phyloP scores from a whole-genome alignment of 2,888 invertebrate species.

The Prosapia bicincta region DNA sequence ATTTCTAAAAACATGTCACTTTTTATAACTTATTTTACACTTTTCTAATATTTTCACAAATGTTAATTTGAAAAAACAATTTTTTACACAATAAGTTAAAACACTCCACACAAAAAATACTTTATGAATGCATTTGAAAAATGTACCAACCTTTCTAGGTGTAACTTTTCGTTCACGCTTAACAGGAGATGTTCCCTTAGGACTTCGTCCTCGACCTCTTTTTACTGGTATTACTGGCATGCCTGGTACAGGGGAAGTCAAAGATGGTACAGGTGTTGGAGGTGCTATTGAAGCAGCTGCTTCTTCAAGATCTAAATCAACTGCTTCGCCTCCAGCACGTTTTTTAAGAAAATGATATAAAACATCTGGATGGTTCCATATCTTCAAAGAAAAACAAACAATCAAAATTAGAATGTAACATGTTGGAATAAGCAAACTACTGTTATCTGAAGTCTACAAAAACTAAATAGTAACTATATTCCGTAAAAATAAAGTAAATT shows the following conservation, averaged over 20 bases:
- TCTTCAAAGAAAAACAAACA: constrained; percentile 51
- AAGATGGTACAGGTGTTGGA: constrained; percentile 34
- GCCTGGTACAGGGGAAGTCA: constrained; percentile 13
- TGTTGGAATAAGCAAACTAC: too few relatives aligned
- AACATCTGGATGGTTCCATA: constrained; percentile 95
- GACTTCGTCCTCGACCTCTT: constrained; percentile 32
- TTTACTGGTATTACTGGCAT: constrained; percentile 34
- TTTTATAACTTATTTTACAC: too few relatives aligned
- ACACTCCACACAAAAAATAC: too few relatives aligned
- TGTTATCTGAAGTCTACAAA: too few relatives aligned
- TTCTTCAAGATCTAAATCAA: constrained; percentile 80
- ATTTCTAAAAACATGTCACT: too few relatives aligned
- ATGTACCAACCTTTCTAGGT: constrained; percentile 27
- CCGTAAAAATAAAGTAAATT: constrained; percentile 17
- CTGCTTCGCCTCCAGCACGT: constrained; percentile 67
- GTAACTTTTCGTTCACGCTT: constrained; percentile 37
- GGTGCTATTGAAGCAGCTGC: constrained; percentile 54
- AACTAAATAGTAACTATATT: too few relatives aligned
- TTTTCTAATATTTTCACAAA: too few relatives aligned
- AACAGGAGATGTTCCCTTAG: constrained; percentile 26
- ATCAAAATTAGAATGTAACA: too few relatives aligned
- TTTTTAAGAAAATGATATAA: constrained; percentile 84
- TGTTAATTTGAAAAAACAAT: too few relatives aligned
- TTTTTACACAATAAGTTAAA: too few relatives aligned
- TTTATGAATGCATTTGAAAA: too few relatives aligned